Conservation (phyloP, 2,888 invertebrate genomes). For the Tetragonula carbonaria region DNA sequence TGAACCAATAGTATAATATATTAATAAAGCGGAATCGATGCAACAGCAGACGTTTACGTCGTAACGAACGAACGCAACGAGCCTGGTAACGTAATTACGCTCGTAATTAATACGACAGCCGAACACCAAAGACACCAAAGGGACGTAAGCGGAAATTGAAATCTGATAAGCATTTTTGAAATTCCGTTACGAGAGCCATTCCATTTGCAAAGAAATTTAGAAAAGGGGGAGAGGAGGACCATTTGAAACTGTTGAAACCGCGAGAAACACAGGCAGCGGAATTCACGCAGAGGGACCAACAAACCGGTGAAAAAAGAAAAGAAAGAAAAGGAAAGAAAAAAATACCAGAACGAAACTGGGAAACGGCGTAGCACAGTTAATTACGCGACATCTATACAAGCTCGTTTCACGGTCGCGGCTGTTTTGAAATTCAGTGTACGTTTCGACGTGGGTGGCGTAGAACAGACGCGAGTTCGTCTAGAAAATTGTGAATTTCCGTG, state of each 20-base stretch:
- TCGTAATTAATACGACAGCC: background rate
- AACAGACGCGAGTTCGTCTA: conserved; percentile 1
- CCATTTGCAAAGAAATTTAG: background rate
- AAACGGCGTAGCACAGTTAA: background rate
- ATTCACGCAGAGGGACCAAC: conserved; percentile 29
- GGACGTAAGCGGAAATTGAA: background rate
- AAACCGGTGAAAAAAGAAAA: too few relatives aligned
- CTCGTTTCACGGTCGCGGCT: conserved; percentile 4
- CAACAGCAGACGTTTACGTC: background rate
- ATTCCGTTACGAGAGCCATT: background rate
- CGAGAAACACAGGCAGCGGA: background rate
- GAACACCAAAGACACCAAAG: background rate
- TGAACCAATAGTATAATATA: background rate
- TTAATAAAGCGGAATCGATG: background rate
- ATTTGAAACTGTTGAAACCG: background rate
- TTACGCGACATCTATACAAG: background rate
- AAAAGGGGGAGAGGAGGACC: too few relatives aligned
- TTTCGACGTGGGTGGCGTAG: background rate
- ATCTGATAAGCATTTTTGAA: background rate
- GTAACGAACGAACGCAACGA: background rate
- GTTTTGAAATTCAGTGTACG: conserved; percentile 16
- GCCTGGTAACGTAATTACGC: background rate
- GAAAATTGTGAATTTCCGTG: conserved; percentile 14
- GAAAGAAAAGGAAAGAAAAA: too few relatives aligned
- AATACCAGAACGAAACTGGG: background rate